Percentiles rank a stretch among this genome's conserved stretches.
Conservation (phyloP, 2,113 vertebrate genomes). For the Copsychus sechellarum region DNA sequence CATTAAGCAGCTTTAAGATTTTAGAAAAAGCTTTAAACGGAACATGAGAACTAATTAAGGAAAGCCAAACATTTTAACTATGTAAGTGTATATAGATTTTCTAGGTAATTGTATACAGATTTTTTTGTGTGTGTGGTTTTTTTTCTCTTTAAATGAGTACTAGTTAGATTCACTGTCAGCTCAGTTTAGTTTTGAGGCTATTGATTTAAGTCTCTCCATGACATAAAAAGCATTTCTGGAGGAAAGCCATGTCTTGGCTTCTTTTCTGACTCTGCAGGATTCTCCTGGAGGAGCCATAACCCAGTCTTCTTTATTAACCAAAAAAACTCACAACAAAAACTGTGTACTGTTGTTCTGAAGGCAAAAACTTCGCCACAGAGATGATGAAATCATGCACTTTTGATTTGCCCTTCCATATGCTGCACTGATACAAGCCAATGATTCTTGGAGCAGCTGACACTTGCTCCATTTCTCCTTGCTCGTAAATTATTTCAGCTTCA, state of each 20-base stretch:
- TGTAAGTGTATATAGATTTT: neutral
- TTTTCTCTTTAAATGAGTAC: neutral
- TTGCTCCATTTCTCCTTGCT: conserved; percentile 55
- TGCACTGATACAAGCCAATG: neutral
- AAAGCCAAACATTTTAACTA: neutral
- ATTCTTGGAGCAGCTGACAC: conserved; percentile 39
- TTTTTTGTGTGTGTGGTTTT: neutral
- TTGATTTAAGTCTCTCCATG: neutral
- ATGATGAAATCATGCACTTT: conserved; percentile 32
- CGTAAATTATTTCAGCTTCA: conserved; percentile 64
- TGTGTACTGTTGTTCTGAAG: conserved; percentile 22
- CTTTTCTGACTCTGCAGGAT: neutral
- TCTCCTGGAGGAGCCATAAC: conserved; percentile 1
- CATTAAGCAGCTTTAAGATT: neutral
- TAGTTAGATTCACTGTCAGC: neutral
- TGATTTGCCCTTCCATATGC: conserved; percentile 22
- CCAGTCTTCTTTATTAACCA: conserved; percentile 11
- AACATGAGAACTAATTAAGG: neutral
- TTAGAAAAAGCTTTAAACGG: neutral
- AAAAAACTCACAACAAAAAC: neutral
- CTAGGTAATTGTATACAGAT: neutral
- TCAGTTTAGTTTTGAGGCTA: neutral
- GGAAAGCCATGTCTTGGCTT: neutral
- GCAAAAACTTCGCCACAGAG: neutral
- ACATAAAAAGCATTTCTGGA: neutral